Conservation (phyloP, 2,888 invertebrate genomes). For the Carterocephalus palaemon region DNA sequence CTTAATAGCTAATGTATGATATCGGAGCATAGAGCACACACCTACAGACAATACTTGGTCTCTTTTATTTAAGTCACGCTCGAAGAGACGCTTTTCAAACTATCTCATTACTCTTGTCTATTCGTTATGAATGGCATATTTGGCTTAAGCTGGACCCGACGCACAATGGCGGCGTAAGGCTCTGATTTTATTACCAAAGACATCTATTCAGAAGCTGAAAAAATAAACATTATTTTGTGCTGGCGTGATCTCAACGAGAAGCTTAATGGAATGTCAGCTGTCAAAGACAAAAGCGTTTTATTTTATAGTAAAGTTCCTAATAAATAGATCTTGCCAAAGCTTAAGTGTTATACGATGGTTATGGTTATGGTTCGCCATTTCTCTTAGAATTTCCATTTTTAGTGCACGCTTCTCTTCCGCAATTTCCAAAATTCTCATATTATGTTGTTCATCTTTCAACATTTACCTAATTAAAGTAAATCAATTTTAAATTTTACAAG, state of each 20-base stretch:
- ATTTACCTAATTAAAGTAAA: too few species aligned
- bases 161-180: slow-evolving; percentile 14
- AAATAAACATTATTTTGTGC: slow-evolving; percentile 17
- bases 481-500: too few species aligned
- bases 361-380: too few species aligned
- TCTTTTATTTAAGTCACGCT: slow-evolving; percentile 67
- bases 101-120: slow-evolving; percentile 20
- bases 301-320: slow-evolving; percentile 47
- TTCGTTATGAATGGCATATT: slow-evolving; percentile 20
- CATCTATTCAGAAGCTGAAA: slow-evolving; percentile 18
- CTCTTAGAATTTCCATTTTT: too few species aligned
- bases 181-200: slow-evolving; percentile 19
- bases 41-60: slow-evolving; percentile 47
- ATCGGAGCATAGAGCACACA: slow-evolving; percentile 43
- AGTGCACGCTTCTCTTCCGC: too few species aligned
- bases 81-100: slow-evolving; percentile 34
- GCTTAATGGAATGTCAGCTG: slow-evolving; percentile 38
- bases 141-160: slow-evolving; percentile 11
- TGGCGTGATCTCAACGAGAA: slow-evolving; percentile 6
- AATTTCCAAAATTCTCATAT: too few species aligned
- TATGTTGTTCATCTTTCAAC: too few species aligned
- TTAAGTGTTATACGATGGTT: slow-evolving; percentile 13
- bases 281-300: slow-evolving; percentile 50
- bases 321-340: slow-evolving; percentile 46
- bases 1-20: slow-evolving; percentile 55